These are phyloP conservation scores for Enteromius viviparus DNA, from an alignment of 2,797 vertebrate species.

Conservation along the genomic window DNA sequence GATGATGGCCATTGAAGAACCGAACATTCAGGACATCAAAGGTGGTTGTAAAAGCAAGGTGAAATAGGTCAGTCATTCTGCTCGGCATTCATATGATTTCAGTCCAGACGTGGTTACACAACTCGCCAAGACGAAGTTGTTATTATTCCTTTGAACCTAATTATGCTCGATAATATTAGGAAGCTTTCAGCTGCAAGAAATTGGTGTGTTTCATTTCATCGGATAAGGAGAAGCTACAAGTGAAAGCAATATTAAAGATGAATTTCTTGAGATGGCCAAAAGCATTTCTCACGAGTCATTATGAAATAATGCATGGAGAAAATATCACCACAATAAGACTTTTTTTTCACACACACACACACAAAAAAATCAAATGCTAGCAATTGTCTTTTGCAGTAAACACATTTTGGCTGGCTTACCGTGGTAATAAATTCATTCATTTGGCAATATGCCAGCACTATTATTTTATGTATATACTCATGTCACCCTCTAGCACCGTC, in stretches of 20 bases:
- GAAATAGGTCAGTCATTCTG: slow-evolving; percentile 12
- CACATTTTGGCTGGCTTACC: slow-evolving; percentile 69
- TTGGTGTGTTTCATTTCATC: slow-evolving; percentile 22
- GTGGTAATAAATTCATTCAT: slow-evolving; percentile 72
- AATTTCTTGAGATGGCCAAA: slow-evolving; percentile 20
- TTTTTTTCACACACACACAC: not conserved
- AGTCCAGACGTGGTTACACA: not conserved
- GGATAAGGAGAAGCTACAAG: slow-evolving; percentile 20
- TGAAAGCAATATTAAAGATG: slow-evolving; percentile 36
- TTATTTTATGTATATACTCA: slow-evolving; percentile 67
- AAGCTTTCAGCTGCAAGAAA: slow-evolving; percentile 37
- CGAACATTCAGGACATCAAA: slow-evolving; percentile 28
- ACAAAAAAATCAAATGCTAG: not conserved
- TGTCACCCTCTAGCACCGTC: slow-evolving; percentile 64
- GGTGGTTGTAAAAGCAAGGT: slow-evolving; percentile 27
- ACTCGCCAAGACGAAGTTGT: not conserved
- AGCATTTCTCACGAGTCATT: slow-evolving; percentile 33
- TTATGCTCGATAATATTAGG: slow-evolving; percentile 25
- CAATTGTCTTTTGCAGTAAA: slow-evolving; percentile 33
- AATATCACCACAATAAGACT: slow-evolving; percentile 2
- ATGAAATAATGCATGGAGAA: slow-evolving; percentile 15
- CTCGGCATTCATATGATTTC: not conserved
- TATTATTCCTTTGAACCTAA: slow-evolving; percentile 43
- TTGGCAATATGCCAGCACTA: slow-evolving; percentile 69
- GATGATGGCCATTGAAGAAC: not conserved